Evolutionary conservation across 2,888 invertebrate genomes (phyloP).

Genomic region (Acronicta alni): DNA sequence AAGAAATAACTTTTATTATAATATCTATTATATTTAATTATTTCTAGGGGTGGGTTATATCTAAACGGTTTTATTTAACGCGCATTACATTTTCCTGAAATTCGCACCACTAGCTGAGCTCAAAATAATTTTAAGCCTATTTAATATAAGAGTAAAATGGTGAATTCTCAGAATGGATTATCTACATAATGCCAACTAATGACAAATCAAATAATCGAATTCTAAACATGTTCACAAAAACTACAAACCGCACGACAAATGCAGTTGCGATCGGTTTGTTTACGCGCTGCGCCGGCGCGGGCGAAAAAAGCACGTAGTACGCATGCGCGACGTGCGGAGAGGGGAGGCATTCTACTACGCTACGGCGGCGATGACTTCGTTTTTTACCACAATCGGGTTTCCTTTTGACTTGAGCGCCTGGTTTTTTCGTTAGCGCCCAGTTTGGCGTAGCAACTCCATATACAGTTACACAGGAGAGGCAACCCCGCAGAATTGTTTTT

Average conservation of each 20-base stretch:
- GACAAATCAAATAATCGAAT: constrained; percentile 10
- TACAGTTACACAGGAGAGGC: constrained; percentile 86
- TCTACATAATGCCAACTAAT: not conserved
- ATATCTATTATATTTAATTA: no score
- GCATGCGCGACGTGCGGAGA: constrained; percentile 64
- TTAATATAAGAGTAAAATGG: no score
- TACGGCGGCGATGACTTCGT: constrained; percentile 68
- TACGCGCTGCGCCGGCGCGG: constrained; percentile 52
- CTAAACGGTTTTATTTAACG: no score
- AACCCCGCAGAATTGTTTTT: constrained; percentile 87
- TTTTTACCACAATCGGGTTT: constrained; percentile 81
- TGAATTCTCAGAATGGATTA: no score
- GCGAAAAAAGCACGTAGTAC: constrained; percentile 81
- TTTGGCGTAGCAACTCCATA: constrained; percentile 86
- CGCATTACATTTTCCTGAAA: no score
- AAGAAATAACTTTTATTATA: no score
- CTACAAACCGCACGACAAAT: constrained; percentile 60
- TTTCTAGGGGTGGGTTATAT: no score
- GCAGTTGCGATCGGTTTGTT: constrained; percentile 66
- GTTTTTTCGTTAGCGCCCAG: constrained; percentile 83
- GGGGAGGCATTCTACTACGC: constrained; percentile 76
- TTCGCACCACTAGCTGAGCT: no score
- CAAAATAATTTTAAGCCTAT: no score
- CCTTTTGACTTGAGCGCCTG: constrained; percentile 78
- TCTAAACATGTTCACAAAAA: constrained; percentile 34